Conservation (phyloP, 2,888 invertebrate genomes). For the Agrochola lota region DNA sequence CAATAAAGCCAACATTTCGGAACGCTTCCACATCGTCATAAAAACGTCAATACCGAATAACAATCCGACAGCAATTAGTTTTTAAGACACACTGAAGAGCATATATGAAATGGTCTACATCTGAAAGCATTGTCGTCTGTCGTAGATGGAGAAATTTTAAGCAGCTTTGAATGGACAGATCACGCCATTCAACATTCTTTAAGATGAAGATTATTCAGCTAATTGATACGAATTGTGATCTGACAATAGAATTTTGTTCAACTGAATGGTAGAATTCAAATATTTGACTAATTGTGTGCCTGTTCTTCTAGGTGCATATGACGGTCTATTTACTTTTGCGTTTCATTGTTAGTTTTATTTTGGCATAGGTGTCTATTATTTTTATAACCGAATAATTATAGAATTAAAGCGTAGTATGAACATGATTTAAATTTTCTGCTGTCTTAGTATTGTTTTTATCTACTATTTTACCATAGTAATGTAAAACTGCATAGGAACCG, state of each 20-base stretch:
- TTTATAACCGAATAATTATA: neutral
- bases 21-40: neutral
- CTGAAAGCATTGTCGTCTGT: conserved; percentile 19
- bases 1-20: too few relatives aligned
- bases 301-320: neutral
- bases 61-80: conserved; percentile 19
- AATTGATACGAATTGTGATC: conserved; percentile 32
- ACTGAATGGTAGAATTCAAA: conserved; percentile 8
- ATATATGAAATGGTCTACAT: conserved; percentile 27
- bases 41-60: neutral
- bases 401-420: neutral
- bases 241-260: conserved; percentile 30
- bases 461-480: too few relatives aligned
- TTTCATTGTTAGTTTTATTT: conserved; percentile 4
- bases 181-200: conserved; percentile 46
- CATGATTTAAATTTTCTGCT: neutral
- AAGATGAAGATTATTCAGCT: conserved; percentile 10
- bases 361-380: neutral
- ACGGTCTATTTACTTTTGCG: neutral
- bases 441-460: too few relatives aligned
- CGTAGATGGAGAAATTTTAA: conserved; percentile 21
- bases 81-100: conserved; percentile 1
- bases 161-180: conserved; percentile 15
- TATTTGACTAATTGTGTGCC: neutral
- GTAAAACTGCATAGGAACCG: too few relatives aligned